Percentiles rank a stretch among this genome's conserved stretches.
Conservation (phyloP, 1,140 invertebrate species). For the Calosoma granatense region DNA sequence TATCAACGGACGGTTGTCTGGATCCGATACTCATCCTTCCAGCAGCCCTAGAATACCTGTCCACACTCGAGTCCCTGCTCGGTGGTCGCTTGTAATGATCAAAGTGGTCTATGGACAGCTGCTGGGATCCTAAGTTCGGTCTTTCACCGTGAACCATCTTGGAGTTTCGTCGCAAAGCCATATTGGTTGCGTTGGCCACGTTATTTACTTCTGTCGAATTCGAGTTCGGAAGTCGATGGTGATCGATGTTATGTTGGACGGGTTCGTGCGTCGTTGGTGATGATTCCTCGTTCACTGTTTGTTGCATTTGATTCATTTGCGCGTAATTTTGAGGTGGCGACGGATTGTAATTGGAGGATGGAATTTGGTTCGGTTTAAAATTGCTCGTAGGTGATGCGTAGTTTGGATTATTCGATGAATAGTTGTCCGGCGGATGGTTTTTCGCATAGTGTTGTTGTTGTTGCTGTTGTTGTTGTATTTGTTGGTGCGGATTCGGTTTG, state of each 20-base stretch:
- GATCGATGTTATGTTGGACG: no score
- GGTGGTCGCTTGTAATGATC: constrained; percentile 90
- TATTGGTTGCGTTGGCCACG: background rate
- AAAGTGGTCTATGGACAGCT: constrained; percentile 59
- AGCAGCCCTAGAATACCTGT: constrained; percentile 60
- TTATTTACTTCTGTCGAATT: constrained; percentile 21
- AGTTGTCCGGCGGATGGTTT: background rate
- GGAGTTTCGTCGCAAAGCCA: constrained; percentile 34
- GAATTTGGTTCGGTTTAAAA: background rate
- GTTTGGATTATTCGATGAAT: background rate
- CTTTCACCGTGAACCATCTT: constrained; percentile 38
- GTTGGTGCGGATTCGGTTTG: constrained; percentile 20
- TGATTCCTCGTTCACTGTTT: constrained; percentile 17
- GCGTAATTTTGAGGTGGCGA: background rate
- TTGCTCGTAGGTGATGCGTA: background rate
- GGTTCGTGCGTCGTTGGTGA: constrained; percentile 29
- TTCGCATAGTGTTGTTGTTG: constrained; percentile 10
- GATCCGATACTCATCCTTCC: constrained; percentile 45
- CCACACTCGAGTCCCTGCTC: constrained; percentile 77
- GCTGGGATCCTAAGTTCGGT: constrained; percentile 40
- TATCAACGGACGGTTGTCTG: constrained; percentile 66
- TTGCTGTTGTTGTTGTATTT: constrained; percentile 19
- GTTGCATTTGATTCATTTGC: constrained; percentile 17
- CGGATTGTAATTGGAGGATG: background rate
- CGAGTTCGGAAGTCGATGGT: constrained; percentile 20